Base-by-base conservation (phyloP, 2,888 invertebrate species). In the Scrobipalpa atriplicella region DNA sequence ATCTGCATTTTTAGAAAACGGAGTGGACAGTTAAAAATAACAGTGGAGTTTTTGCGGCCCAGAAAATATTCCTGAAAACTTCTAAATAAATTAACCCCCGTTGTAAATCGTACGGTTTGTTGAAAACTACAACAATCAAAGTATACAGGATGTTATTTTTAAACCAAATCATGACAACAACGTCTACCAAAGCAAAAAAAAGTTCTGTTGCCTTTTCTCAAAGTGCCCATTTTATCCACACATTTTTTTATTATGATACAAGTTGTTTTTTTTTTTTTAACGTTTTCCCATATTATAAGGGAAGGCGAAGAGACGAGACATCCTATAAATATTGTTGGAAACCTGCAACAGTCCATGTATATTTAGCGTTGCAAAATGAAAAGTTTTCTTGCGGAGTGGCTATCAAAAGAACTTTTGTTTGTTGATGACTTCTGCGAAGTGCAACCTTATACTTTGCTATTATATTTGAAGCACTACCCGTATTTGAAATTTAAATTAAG, bases 41-140 rank as follows among this genome's bases (percentile, higher is more conserved):
- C 58, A 56, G 13, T 36, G 56, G 36, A 56, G 56, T 58, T 58
- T 58, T 38, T 38, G 36, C 18, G 38, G 16, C 58, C 29, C 58
- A 38, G 38, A 58, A 56, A 58, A 58, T 58, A 58, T 58, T 58
- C 58, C 58, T 56, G n/a, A n/a, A n/a, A 58, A 58, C 38, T 58
- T 58, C 36, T 38, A 38, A 29, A 58, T 58, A 58, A 58, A 58
- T 58, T 58, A 58, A 38, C 58, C 58, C 5, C 16, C 16, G 58
- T 58, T 58, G 38, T 47, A 47, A 7, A 7, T 29, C 5, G 29
- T 58, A 18, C 38, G 36, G 58, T 58, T 58, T 36, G 58, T 38
- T 16, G 58, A 11, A 56, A 56, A 56, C n/a, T n/a, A n/a, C n/a
- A n/a, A n/a, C n/a, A n/a, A n/a, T n/a, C n/a, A n/a, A n/a, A n/a